Evolutionary conservation across 2,888 invertebrate species (phyloP).

Genomic region (Lysandra coridon): DNA sequence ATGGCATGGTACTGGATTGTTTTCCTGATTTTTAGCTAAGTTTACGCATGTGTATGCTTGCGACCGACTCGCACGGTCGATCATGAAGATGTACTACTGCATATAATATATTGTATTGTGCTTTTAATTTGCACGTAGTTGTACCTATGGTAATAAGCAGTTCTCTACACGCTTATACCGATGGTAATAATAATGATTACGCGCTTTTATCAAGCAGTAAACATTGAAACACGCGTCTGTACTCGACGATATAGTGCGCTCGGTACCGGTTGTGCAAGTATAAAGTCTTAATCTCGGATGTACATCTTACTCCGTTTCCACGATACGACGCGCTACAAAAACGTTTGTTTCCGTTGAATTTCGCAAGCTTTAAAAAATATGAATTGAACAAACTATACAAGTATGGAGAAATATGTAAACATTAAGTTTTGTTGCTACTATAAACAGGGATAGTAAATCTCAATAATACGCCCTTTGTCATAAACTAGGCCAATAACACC

Average conservation of each 20-base stretch:
- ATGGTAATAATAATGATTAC: not conserved
- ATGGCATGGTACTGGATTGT: too few relatives aligned
- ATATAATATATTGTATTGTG: too few relatives aligned
- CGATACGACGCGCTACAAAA: not conserved
- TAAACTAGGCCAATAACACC: not conserved
- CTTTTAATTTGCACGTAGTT: too few relatives aligned
- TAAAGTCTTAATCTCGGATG: slow-evolving; percentile 13
- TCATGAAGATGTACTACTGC: too few relatives aligned
- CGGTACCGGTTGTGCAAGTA: slow-evolving; percentile 2
- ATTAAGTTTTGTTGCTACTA: not conserved
- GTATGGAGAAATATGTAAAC: too few relatives aligned
- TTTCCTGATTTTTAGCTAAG: too few relatives aligned
- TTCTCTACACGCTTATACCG: not conserved
- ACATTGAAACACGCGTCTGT: slow-evolving; percentile 10
- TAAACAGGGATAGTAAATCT: not conserved
- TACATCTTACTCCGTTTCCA: slow-evolving; percentile 12
- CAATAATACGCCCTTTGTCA: not conserved
- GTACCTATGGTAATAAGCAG: too few relatives aligned
- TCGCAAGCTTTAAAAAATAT: not conserved
- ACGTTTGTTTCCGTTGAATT: not conserved
- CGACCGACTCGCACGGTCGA: too few relatives aligned
- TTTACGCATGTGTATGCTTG: too few relatives aligned
- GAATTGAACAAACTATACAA: not conserved
- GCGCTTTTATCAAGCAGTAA: not conserved
- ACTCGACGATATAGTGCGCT: not conserved